Base-by-base conservation (phyloP, 2,797 vertebrate species). In the Cuculus canorus region DNA sequence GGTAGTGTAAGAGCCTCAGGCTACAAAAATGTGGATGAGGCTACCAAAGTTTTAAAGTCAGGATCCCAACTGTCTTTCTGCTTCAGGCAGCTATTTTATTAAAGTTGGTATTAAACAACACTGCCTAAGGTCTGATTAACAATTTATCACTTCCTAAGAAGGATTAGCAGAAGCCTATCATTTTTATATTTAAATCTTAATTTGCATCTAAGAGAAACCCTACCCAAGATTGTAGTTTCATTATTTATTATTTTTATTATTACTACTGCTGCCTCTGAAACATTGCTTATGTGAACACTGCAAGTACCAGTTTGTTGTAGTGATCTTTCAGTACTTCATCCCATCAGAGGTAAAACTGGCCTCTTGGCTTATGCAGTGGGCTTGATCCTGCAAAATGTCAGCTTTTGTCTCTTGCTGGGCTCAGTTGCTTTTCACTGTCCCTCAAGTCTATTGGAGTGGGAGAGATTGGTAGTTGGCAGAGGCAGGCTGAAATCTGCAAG, bases 61-160 rank as follows among this genome's bases (percentile, higher is more conserved):
- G 86, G 94, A 97, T 97, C 96, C 96, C 97, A 97, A 96, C 93
- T 95, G 96, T 96, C 96, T 96, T 95, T 96, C 96, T 94, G 95
- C 97, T 97, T 88, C 78, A 95, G 97, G 97, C 96, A 64, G 96
- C 96, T 97, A 96, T 98, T 97, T 98, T 98, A 98, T 98, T 98
- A 98, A 98, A 98, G 95, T 97, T 97, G 89, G 93, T 97, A 98
- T 97, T 98, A 98, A 98, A 97, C 95, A 97, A 97, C 97, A 96
- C 92, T 52, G 96, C 98, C 97, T 95, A 90, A 93, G 97, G 97
- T 95, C 94, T 97, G 97, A 97, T 98, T 98, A 98, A 98, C 94
- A 98, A 98, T 98, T 97, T 97, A 97, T 98, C 94, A 91, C 93
- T 97, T 97, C 93, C 95, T 95, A 96, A 97, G 93, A 95, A 98